Base-by-base conservation (phyloP, 2,113 vertebrate species). In the Ranitomeya imitator region DNA sequence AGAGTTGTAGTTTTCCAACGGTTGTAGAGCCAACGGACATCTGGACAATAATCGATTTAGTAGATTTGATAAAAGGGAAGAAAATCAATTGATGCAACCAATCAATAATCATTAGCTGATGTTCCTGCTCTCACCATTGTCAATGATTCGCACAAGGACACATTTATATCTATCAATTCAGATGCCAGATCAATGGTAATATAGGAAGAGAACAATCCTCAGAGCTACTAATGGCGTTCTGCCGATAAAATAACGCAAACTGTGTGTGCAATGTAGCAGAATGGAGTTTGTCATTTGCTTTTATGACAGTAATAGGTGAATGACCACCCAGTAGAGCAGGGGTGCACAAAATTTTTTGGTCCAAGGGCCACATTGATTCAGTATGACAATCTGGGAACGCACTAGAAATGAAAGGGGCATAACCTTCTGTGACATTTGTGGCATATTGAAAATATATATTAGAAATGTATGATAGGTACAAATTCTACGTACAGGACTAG, bases 51-150 rank as follows among this genome's bases (percentile, higher is more conserved):
- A 45, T 45, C 37, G 37, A 45, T 45, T 45, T 45, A 45, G 37
- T 45, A 5, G 37, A 3, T 45, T 45, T 45, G 37, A 45, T 45
- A 45, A 45, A 45, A 45, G 61, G 19, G 61, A 63, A 63, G 61
- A 63, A 63, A 63, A 63, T 60, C 11, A 14, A 73, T 6, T 19
- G 74, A 77, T 61, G 15, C 15, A 2, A 60, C 26, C 7, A 61
- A 60, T 14, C 60, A 79, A 79, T 37, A 59, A 81, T 81, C 23
- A 81, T 61, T 59, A 81, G 79, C 19, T 37, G 23, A 61, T 81
- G 26, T 81, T 18, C 26, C 79, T 81, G 15, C 26, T 37, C 16
- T 26, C 79, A 61, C 19, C 7, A 23, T 61, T 10, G 60, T 8
- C 7, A 18, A 31, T 61, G 26, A 81, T 11, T 61, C 54, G 12